Evolutionary conservation across 2,888 invertebrate genomes (phyloP).

Genomic region (Thymelicus lineola): DNA sequence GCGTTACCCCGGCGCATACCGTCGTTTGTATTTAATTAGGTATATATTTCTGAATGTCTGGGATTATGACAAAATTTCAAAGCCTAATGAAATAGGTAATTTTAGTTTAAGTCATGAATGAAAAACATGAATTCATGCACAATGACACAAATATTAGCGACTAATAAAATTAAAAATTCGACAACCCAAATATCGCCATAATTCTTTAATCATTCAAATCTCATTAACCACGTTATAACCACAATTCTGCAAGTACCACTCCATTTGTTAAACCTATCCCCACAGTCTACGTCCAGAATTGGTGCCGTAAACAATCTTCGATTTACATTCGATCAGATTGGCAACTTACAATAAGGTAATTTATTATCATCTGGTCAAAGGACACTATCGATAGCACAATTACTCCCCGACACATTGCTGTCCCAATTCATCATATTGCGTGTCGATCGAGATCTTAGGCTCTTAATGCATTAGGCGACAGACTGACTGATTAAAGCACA

Average conservation of each 20-base stretch:
- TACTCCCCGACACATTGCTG: slow-evolving; percentile 44
- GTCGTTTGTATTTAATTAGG: neutral
- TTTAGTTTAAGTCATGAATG: too few species aligned
- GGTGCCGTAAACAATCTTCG: slow-evolving; percentile 1
- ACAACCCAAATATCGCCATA: too few species aligned
- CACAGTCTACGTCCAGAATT: neutral
- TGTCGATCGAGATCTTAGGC: slow-evolving; percentile 45
- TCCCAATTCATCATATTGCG: slow-evolving; percentile 48
- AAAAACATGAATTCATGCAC: too few species aligned
- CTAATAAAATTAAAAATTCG: too few species aligned
- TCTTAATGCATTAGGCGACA: slow-evolving; percentile 8
- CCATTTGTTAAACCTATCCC: too few species aligned
- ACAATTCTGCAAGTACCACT: too few species aligned
- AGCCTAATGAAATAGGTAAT: too few species aligned
- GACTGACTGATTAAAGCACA: slow-evolving; percentile 6
- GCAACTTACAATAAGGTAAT: slow-evolving; percentile 29
- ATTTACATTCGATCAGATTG: slow-evolving; percentile 28
- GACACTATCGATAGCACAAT: slow-evolving; percentile 43
- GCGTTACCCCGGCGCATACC: slow-evolving; percentile 12
- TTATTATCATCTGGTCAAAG: slow-evolving; percentile 25
- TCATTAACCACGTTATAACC: too few species aligned
- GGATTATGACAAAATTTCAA: too few species aligned
- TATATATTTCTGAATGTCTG: neutral
- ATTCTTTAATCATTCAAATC: too few species aligned
- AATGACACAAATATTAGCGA: too few species aligned